Evolutionary conservation across 2,113 vertebrate species (phyloP), one percentile per base, ranked within the genome.

Genomic region (Heterochromis multidens): DNA sequence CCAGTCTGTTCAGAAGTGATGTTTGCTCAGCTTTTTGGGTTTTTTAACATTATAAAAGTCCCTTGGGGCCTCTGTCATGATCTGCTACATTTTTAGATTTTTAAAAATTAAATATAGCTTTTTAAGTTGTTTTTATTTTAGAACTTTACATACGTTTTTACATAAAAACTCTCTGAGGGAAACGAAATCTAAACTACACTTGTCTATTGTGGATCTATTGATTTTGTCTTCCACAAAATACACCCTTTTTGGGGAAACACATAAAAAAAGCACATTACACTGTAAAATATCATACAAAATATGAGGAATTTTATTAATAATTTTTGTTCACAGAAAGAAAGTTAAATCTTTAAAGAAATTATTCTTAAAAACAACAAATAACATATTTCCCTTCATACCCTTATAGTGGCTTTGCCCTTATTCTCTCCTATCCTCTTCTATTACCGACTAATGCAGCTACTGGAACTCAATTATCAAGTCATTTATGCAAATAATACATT

Each of bases 11-110:
- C 54, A 59, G 27, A 43, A 19, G 54, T 17, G 12, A 87, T 92
- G 94, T 95, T 94, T 95, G 91, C 94, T 89, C 92, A 95, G 93
- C 91, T 95, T 93, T n/a, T 85, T 86, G 67, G 89, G 3, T 80
- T 52, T 83, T 90, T 52, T 93, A 90, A 70, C 91, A 95, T 93
- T 29, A 93, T 54, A 94, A 94, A 93, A 82, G 90, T 33, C 77
- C 74, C 25, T 6, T 4, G 9, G 61, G 67, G 76, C 43, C 25
- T 6, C 49, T 60, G 13, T 83, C 62, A 76, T 52, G 82, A 83
- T 77, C 83, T 27, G 78, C 77, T 82, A 62, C 61, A 84, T 72
- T 77, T 90, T 89, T 46, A 82, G n/a, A 77, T 70, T 12, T 85
- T 25, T 6, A 11, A 60, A 14, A 63, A 56, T 88, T 37, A 13